Percentiles rank a stretch among this genome's conserved stretches.
phyloP scores from a whole-genome alignment of 2,113 vertebrate genomes.

The Notechis scutatus region DNA sequence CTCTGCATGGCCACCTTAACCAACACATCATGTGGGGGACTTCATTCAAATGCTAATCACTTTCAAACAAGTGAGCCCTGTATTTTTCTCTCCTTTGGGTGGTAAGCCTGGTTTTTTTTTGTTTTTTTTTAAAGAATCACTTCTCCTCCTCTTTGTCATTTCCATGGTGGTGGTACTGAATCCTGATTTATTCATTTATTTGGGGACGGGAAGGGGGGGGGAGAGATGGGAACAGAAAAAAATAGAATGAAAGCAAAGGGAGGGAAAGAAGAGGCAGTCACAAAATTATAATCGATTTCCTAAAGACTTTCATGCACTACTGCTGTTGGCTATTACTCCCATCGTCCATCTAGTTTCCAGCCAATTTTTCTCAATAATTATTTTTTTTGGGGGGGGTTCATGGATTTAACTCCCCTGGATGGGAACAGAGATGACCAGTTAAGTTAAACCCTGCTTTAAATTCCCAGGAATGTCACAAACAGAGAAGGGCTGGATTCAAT shows the following conservation, averaged over 20 bases:
- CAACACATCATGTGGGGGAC: slow-evolving; percentile 18
- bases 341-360: neutral
- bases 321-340: neutral
- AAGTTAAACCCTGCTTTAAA: neutral
- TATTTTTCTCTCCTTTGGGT: slow-evolving; percentile 48
- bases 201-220: too few species aligned
- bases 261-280: neutral
- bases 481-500: neutral
- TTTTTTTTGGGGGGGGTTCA: neutral
- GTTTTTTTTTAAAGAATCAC: slow-evolving; percentile 20
- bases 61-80: slow-evolving; percentile 57
- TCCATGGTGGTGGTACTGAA: slow-evolving; percentile 24
- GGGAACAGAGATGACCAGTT: neutral
- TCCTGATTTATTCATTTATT: slow-evolving; percentile 37
- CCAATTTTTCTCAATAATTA: neutral
- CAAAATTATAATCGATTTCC: neutral
- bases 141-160: slow-evolving; percentile 50
- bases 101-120: slow-evolving; percentile 44
- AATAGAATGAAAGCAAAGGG: neutral
- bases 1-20: slow-evolving; percentile 50
- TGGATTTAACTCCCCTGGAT: neutral
- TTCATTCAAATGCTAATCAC: slow-evolving; percentile 62
- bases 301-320: neutral
- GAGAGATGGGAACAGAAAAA: neutral
- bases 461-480: neutral